These are phyloP conservation scores for Ramphastos sulfuratus DNA, from an alignment of 2,113 vertebrate genomes.

Conservation along the genomic window DNA sequence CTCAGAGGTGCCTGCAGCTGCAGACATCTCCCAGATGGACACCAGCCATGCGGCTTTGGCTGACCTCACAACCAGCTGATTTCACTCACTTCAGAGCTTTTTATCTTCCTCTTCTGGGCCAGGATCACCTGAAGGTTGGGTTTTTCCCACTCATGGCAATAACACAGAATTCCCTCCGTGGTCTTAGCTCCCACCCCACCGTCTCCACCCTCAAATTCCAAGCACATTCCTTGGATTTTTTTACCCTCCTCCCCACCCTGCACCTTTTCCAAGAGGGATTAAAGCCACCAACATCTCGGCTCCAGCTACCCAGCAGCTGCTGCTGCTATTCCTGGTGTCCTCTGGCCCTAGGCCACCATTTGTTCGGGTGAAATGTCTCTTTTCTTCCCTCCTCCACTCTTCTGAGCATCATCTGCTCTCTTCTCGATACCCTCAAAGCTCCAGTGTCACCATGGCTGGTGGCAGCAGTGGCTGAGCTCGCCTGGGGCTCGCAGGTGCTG, in stretches of 20 bases:
- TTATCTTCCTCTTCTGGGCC: neutral
- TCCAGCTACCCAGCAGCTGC: neutral
- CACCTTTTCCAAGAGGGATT: neutral
- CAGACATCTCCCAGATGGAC: neutral
- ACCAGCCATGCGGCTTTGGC: rapidly evolving
- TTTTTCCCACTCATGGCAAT: neutral
- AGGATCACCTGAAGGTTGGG: neutral
- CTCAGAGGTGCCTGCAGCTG: too few relatives aligned
- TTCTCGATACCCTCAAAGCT: neutral
- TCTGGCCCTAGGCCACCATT: rapidly evolving
- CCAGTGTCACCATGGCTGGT: neutral
- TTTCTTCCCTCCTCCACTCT: neutral
- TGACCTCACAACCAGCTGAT: neutral
- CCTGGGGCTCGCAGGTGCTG: neutral
- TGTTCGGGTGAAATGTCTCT: neutral
- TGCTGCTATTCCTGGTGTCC: conserved; percentile 15
- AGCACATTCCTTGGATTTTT: neutral
- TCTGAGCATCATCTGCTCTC: neutral
- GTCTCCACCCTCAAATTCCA: neutral
- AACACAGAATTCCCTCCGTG: neutral
- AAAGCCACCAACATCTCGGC: neutral
- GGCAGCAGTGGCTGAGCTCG: neutral
- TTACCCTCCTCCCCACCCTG: neutral
- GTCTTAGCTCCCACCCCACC: neutral
- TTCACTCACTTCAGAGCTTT: neutral